These are phyloP conservation scores for Chloroceryle amazona DNA, from an alignment of 2,797 vertebrate species.

Conservation along the genomic window DNA sequence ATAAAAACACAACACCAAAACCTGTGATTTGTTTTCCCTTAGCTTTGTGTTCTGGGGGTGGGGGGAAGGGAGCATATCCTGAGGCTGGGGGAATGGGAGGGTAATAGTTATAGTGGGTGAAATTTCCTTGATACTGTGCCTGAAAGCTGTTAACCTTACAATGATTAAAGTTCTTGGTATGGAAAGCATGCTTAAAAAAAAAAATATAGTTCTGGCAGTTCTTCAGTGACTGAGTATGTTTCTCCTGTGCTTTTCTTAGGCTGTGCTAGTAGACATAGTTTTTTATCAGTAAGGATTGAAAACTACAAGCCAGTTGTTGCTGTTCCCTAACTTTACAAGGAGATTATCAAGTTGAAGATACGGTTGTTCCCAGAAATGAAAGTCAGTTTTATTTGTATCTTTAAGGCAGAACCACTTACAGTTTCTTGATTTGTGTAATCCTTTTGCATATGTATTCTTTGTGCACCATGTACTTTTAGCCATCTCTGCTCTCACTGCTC, in stretches of 20 bases:
- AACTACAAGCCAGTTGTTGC: neutral
- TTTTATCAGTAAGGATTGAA: neutral
- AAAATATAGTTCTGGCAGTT: neutral
- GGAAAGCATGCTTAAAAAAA: neutral
- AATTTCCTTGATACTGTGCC: neutral
- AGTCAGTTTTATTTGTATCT: neutral
- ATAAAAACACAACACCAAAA: neutral
- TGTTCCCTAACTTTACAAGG: neutral
- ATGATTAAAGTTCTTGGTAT: neutral
- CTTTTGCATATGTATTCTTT: neutral
- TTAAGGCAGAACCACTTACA: neutral
- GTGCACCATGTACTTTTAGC: neutral
- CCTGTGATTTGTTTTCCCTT: conserved; percentile 18
- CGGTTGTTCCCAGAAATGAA: conserved; percentile 15
- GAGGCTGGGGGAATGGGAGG: neutral
- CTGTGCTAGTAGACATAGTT: neutral
- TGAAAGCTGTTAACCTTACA: neutral
- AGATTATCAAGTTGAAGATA: neutral
- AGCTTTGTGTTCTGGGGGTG: neutral
- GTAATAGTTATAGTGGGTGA: neutral
- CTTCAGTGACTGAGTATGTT: neutral
- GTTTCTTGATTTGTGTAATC: conserved; percentile 61
- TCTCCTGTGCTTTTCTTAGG: neutral
- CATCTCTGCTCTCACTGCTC: neutral
- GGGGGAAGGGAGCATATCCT: neutral